Conservation (phyloP, 2,888 invertebrate genomes). For the Zonitis immaculata region DNA sequence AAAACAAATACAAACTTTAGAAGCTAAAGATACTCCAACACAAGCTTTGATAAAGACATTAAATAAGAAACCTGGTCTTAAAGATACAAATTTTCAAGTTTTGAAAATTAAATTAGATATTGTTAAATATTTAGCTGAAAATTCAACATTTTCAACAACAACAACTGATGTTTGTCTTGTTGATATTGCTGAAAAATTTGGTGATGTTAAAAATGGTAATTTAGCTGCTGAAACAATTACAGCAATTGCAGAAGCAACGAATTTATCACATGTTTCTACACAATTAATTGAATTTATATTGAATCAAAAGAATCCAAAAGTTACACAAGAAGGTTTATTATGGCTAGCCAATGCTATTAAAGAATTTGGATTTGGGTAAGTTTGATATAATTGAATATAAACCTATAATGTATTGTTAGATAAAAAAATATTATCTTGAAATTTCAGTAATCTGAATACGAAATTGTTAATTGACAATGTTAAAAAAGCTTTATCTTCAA, state of each 20-base stretch:
- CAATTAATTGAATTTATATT: slow-evolving; percentile 72
- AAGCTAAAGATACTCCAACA: slow-evolving; percentile 60
- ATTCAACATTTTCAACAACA: slow-evolving; percentile 64
- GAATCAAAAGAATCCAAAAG: slow-evolving; percentile 85
- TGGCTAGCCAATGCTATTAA: slow-evolving; percentile 76
- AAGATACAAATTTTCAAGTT: slow-evolving; percentile 91
- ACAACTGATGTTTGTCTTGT: slow-evolving; percentile 71
- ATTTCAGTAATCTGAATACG: slow-evolving; percentile 56
- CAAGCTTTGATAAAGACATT: slow-evolving; percentile 72
- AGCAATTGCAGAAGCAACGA: slow-evolving; percentile 72
- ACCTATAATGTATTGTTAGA: no score
- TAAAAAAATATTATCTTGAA: neutral
- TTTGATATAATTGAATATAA: slow-evolving; percentile 28
- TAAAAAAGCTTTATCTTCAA: slow-evolving; percentile 79
- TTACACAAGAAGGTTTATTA: slow-evolving; percentile 76
- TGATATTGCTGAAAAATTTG: slow-evolving; percentile 80
- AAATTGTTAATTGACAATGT: slow-evolving; percentile 70
- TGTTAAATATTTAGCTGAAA: slow-evolving; percentile 72
- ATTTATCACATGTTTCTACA: slow-evolving; percentile 67
- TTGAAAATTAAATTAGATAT: slow-evolving; percentile 77
- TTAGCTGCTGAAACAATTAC: slow-evolving; percentile 67
- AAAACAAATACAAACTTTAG: slow-evolving; percentile 58
- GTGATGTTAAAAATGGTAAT: slow-evolving; percentile 73
- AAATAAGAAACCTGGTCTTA: slow-evolving; percentile 78
- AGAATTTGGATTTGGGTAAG: slow-evolving; percentile 83